A percentile compares a stretch with the other conserved stretches of the same genome.
These are phyloP conservation scores for Alentia gelatinosa DNA, from an alignment of 2,888 invertebrate species.

Conservation along the genomic window DNA sequence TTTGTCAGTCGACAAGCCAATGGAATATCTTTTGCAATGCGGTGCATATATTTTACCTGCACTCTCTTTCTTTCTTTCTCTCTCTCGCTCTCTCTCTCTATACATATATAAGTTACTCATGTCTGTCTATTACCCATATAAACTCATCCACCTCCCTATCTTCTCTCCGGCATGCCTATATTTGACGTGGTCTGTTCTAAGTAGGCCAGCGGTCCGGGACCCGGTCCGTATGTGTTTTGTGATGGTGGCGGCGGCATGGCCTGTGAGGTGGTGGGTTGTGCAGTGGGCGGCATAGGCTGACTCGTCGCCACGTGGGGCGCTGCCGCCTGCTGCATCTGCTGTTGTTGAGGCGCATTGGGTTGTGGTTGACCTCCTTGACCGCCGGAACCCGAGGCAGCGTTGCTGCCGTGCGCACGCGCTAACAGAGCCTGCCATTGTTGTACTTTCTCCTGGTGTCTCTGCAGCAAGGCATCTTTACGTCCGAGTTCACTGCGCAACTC, in stretches of 20 bases:
- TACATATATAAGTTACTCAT: no score
- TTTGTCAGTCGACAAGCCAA: no score
- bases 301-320: slow-evolving; percentile 43
- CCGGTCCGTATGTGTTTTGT: slow-evolving; percentile 61
- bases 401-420: slow-evolving; percentile 66
- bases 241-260: slow-evolving; percentile 62
- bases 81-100: no score
- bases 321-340: slow-evolving; percentile 56
- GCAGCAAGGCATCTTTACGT: slow-evolving; percentile 93
- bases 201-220: slow-evolving; percentile 89
- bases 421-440: slow-evolving; percentile 93
- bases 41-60: no score
- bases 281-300: slow-evolving; percentile 63
- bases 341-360: slow-evolving; percentile 62
- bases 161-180: slow-evolving; percentile 85
- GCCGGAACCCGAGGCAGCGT: neutral
- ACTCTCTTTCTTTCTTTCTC: no score
- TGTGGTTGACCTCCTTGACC: slow-evolving; percentile 19
- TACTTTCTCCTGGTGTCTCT: slow-evolving; percentile 94
- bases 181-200: slow-evolving; percentile 94
- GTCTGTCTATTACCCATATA: no score
- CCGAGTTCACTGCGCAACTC: slow-evolving; percentile 91
- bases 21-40: no score
- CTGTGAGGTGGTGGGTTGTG: slow-evolving; percentile 71
- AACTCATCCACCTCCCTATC: no score